phyloP scores from a whole-genome alignment of 2,797 vertebrate genomes.

The Poecilia gillii region DNA sequence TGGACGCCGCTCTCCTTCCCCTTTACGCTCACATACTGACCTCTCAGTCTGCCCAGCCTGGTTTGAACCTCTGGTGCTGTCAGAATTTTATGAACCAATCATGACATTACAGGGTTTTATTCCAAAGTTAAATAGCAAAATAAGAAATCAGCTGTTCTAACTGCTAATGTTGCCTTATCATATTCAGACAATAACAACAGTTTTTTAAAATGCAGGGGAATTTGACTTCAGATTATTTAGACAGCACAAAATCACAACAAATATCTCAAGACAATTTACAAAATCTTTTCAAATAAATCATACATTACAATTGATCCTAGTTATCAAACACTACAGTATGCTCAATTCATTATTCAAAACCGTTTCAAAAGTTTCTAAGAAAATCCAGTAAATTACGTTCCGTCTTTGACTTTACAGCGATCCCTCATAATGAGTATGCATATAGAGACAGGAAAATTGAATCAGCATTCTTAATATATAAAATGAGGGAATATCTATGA shows the following conservation, averaged over 20 bases:
- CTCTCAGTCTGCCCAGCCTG: constrained; percentile 71
- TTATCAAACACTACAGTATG: too few relatives aligned
- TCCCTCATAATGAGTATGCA: too few relatives aligned
- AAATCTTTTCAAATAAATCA: too few relatives aligned
- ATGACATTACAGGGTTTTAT: not conserved
- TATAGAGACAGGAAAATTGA: too few relatives aligned
- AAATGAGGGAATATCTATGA: not conserved
- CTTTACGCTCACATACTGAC: constrained; percentile 69
- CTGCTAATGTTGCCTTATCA: not conserved
- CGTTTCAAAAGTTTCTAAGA: too few relatives aligned
- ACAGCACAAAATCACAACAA: too few relatives aligned
- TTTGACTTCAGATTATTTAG: too few relatives aligned
- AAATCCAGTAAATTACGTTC: too few relatives aligned
- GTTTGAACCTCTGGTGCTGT: constrained; percentile 67
- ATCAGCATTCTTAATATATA: not conserved
- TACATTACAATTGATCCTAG: too few relatives aligned
- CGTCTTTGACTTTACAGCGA: too few relatives aligned
- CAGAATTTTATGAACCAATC: constrained; percentile 9
- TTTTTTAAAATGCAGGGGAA: not conserved
- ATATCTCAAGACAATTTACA: too few relatives aligned
- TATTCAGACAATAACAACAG: not conserved
- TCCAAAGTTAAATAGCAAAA: not conserved
- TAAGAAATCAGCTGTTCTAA: not conserved
- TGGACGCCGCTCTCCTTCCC: constrained; percentile 69
- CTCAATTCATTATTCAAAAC: too few relatives aligned